phyloP scores from a whole-genome alignment of 2,888 invertebrate genomes.

The Drosophila kambysellisi region DNA sequence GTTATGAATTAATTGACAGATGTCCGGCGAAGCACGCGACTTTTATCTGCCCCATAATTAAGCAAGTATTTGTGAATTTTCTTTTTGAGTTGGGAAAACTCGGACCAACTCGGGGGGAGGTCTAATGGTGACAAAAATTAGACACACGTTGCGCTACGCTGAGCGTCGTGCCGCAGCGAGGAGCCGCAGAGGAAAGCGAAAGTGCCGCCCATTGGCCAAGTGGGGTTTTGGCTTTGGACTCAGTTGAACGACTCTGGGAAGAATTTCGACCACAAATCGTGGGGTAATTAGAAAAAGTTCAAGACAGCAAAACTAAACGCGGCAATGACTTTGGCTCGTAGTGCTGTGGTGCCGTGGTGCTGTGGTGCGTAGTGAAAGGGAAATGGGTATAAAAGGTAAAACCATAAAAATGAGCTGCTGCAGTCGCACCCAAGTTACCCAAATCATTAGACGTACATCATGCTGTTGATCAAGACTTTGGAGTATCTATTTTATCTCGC shows the following conservation, averaged over 20 bases:
- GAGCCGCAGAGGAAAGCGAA: slow-evolving; percentile 70
- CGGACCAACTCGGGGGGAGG: background rate
- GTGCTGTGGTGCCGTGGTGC: slow-evolving; percentile 24
- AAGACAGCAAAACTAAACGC: slow-evolving; percentile 46
- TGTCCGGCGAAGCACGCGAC: slow-evolving; percentile 63
- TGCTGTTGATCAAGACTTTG: slow-evolving; percentile 71
- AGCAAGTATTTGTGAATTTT: slow-evolving; percentile 55
- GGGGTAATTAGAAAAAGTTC: slow-evolving; percentile 77
- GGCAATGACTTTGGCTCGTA: slow-evolving; percentile 58
- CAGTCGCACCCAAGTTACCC: slow-evolving; percentile 57
- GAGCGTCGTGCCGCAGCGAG: slow-evolving; percentile 30
- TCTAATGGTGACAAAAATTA: slow-evolving; percentile 65
- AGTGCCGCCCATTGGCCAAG: slow-evolving; percentile 66
- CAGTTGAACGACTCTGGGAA: slow-evolving; percentile 78
- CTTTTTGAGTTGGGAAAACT: slow-evolving; percentile 31
- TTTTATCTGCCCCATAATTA: slow-evolving; percentile 65
- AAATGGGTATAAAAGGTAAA: slow-evolving; percentile 72
- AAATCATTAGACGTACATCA: slow-evolving; percentile 48
- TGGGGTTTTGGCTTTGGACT: slow-evolving; percentile 55
- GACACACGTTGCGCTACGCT: slow-evolving; percentile 64
- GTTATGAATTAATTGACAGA: slow-evolving; percentile 48
- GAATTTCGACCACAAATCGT: slow-evolving; percentile 82
- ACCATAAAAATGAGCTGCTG: slow-evolving; percentile 58
- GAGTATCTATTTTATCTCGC: slow-evolving; percentile 73
- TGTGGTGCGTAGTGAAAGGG: slow-evolving; percentile 67